Conservation (phyloP, 2,888 invertebrate genomes). For the Drosophila mayaguana region DNA sequence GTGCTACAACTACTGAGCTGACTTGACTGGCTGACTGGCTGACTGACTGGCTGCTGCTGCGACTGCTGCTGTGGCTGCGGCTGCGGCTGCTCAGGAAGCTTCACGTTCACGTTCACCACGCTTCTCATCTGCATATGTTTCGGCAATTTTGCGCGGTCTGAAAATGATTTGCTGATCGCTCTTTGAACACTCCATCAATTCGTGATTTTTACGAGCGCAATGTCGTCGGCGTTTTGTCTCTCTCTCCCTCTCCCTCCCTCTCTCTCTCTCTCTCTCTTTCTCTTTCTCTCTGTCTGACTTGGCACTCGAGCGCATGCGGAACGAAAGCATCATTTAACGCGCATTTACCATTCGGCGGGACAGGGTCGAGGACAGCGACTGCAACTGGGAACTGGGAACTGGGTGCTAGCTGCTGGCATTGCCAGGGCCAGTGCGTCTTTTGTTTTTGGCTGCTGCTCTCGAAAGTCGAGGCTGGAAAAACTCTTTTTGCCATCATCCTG, state of each 20-base stretch:
- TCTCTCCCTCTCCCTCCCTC: constrained; percentile 4
- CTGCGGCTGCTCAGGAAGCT: constrained; percentile 58
- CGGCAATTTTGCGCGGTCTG: constrained; percentile 77
- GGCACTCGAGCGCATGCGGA: constrained; percentile 69
- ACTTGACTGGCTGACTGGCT: neutral
- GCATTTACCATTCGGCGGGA: constrained; percentile 70
- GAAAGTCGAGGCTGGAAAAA: constrained; percentile 44
- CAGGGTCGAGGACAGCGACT: constrained; percentile 17
- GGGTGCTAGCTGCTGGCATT: constrained; percentile 14
- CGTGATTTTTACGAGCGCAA: constrained; percentile 84
- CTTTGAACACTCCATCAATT: constrained; percentile 84
- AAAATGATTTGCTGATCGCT: constrained; percentile 84
- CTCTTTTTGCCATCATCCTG: constrained; percentile 63
- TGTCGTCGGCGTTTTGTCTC: constrained; percentile 60
- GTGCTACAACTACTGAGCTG: constrained; percentile 30
- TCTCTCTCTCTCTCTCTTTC: constrained; percentile 1
- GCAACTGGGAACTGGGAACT: neutral
- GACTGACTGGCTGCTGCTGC: constrained; percentile 4
- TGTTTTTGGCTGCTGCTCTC: constrained; percentile 51
- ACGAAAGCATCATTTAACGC: constrained; percentile 82
- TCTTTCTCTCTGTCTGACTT: constrained; percentile 26
- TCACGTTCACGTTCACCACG: constrained; percentile 51
- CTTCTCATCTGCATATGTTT: constrained; percentile 78
- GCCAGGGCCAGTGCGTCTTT: constrained; percentile 53
- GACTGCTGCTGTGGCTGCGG: constrained; percentile 13